Conservation (phyloP, 2,888 invertebrate species). For the Calameuta idolon region DNA sequence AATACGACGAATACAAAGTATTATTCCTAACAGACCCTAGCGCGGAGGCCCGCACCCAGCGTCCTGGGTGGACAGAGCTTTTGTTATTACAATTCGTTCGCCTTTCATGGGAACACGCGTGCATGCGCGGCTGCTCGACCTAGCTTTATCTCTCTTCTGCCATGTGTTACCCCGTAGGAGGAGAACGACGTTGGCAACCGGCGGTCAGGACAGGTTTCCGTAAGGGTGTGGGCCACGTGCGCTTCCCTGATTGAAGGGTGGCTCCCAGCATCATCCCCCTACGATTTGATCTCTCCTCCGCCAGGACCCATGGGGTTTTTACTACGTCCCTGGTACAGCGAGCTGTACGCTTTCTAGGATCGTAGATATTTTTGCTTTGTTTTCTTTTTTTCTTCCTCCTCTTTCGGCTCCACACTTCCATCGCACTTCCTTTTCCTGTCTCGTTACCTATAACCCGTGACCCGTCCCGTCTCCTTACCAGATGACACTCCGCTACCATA, state of each 20-base stretch:
- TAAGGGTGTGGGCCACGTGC: conserved; percentile 20
- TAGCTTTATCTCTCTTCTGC: conserved; percentile 52
- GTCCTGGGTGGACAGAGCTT: conserved; percentile 22
- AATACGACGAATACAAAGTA: background rate
- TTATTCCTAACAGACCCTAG: conserved; percentile 16
- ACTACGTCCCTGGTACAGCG: no score
- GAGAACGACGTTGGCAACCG: background rate
- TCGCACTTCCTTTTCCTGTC: no score
- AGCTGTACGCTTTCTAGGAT: no score
- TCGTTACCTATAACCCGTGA: no score
- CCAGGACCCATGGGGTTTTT: no score
- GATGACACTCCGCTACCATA: no score
- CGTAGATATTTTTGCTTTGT: no score
- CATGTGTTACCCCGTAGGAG: background rate
- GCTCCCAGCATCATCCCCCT: conserved; percentile 1
- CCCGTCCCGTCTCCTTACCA: no score
- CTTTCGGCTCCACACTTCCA: no score
- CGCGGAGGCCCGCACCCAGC: conserved; percentile 32
- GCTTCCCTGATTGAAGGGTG: background rate
- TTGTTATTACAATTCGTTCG: conserved; percentile 45
- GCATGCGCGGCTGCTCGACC: conserved; percentile 9
- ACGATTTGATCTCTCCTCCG: no score
- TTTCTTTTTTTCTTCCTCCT: no score
- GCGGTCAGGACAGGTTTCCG: conserved; percentile 4
- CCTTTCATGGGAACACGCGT: conserved; percentile 48